A percentile compares a stretch with the other conserved stretches of the same genome.
Evolutionary conservation across 2,888 invertebrate genomes (phyloP).

Genomic region (Perdita meconis): DNA sequence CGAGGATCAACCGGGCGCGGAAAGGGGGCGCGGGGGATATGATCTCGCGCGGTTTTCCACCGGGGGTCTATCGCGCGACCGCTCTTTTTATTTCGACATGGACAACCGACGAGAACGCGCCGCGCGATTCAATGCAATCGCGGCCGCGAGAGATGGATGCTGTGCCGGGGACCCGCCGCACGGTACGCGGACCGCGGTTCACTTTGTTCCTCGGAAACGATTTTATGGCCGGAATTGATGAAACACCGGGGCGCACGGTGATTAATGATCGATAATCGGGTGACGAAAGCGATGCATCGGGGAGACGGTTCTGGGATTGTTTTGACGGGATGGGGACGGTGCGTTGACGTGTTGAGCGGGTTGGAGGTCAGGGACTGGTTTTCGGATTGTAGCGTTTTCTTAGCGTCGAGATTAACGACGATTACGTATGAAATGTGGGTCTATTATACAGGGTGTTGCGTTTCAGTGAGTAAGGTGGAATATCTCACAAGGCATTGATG

Average conservation of each 20-base stretch:
- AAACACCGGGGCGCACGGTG: neutral
- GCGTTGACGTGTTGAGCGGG: neutral
- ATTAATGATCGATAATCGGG: slow-evolving; percentile 13
- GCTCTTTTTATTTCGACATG: slow-evolving; percentile 20
- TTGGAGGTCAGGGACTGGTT: no score
- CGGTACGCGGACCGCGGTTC: no score
- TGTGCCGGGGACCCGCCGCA: neutral
- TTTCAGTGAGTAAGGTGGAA: no score
- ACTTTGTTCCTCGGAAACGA: slow-evolving; percentile 22
- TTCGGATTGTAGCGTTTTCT: no score
- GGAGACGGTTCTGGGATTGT: neutral
- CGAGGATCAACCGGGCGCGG: slow-evolving; percentile 1
- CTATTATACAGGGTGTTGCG: no score
- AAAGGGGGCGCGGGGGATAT: slow-evolving; percentile 27
- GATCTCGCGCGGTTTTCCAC: slow-evolving; percentile 54
- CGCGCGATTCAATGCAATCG: slow-evolving; percentile 31
- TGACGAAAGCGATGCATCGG: neutral
- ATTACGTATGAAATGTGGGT: no score
- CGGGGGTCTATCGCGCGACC: neutral
- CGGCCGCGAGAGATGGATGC: slow-evolving; percentile 19
- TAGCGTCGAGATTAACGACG: no score
- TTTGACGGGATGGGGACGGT: neutral
- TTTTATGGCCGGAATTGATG: slow-evolving; percentile 11
- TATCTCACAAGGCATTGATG: no score
- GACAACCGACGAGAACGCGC: neutral